Base-by-base conservation (phyloP, 1,140 invertebrate genomes). In the Nautilus pompilius region DNA sequence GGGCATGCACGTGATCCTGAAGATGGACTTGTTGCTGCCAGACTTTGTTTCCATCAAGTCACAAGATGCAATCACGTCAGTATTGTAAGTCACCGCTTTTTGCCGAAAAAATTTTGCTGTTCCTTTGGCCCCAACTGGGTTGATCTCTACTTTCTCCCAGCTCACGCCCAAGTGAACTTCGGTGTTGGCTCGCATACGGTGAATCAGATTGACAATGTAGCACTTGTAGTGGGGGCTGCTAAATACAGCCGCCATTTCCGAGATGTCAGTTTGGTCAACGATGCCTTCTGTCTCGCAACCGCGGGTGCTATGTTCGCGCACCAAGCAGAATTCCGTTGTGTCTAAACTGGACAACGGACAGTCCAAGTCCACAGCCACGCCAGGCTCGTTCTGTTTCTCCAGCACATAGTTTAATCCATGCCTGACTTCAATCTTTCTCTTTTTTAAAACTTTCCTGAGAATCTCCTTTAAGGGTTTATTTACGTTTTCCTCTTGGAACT, bases 121-220 rank as follows among this genome's bases (percentile, higher is more conserved):
- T 34, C 76, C 84, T 80, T 87, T 88, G 83, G 85, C 64, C 73
- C 84, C 85, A 17, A 92, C 86, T 2, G 92, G 91, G 80, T 93
- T 91, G 55, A 96, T 92, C 84, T 96, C 93, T 60, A 96, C 89
- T 78, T 92, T 92, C 71, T 96, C 93, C 20, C 92, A 89, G 32
- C 92, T 94, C 61, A 96, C 89, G 58, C 92, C 91, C 45, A 96
- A 83, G 72, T 91, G 90, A 5, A 95, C 90, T 69, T 93, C 90
- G 29, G 89, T 89, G 77, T 91, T 94, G 10, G 90, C 85, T 70
- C 90, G 82, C 41, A 94, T 85, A 86, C 90, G 92, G 74, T 90
- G 90, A 28, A 93, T 85, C 66, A 94, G 86, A 67, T 87, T 86
- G 2, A 95, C 90, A 73, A 87, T 88, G 79, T 90, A 96, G 2